Conservation (phyloP, 2,797 vertebrate genomes). For the Enteromius thamalakanensis region DNA sequence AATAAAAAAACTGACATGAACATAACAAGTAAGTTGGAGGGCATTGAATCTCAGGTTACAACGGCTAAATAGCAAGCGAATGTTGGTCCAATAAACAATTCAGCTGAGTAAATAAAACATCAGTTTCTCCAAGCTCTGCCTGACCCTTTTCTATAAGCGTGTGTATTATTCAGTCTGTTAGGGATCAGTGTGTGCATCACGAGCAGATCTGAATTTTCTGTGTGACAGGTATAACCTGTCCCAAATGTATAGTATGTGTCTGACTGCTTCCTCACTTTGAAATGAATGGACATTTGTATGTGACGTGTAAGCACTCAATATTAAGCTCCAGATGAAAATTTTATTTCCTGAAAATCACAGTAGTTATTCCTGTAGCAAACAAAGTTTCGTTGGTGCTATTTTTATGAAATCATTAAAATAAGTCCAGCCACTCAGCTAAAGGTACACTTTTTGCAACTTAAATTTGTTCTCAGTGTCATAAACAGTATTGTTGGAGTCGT, state of each 20-base stretch:
- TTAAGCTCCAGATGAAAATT: background rate
- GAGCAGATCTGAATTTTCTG: slow-evolving; percentile 10
- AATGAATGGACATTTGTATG: background rate
- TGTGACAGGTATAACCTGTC: slow-evolving; percentile 17
- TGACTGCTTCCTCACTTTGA: background rate
- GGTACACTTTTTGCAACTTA: background rate
- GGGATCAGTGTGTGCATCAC: slow-evolving; percentile 7
- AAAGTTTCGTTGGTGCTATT: background rate
- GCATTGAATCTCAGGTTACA: background rate
- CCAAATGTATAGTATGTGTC: background rate
- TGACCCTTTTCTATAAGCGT: slow-evolving; percentile 35
- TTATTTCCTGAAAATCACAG: background rate
- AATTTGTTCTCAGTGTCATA: background rate
- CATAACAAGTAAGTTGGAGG: background rate
- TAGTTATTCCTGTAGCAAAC: background rate
- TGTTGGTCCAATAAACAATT: slow-evolving; percentile 35
- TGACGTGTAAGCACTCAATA: background rate
- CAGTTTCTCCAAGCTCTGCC: slow-evolving; percentile 22
- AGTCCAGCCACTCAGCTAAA: background rate
- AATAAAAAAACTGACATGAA: background rate
- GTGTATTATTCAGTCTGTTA: slow-evolving; percentile 43
- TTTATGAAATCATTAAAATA: background rate
- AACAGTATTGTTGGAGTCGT: background rate
- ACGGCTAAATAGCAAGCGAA: slow-evolving; percentile 34
- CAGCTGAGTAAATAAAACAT: slow-evolving; percentile 48